Conservation (phyloP, 2,113 vertebrate genomes). For the Erpornis zantholeuca region DNA sequence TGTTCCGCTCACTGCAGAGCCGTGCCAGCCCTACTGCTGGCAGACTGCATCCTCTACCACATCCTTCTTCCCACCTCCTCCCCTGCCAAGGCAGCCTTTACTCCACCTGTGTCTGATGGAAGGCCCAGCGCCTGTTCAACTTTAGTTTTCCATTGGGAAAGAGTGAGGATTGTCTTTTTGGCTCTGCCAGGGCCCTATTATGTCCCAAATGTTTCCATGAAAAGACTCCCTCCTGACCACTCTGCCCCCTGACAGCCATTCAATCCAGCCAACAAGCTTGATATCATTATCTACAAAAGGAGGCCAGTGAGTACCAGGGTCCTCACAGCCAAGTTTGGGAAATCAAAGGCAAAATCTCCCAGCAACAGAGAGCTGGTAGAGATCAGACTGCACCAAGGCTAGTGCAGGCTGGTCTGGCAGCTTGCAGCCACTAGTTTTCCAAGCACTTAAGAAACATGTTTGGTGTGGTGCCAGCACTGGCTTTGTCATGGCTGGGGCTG, state of each 20-base stretch:
- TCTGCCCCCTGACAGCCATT: slow-evolving; percentile 42
- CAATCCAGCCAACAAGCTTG: slow-evolving; percentile 55
- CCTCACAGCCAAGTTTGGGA: slow-evolving; percentile 42
- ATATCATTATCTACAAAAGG: slow-evolving; percentile 65
- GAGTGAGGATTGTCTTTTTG: not conserved
- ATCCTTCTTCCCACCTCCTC: not conserved
- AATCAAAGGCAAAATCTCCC: slow-evolving; percentile 56
- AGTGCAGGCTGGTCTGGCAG: not conserved
- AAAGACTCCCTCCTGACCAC: slow-evolving; percentile 34
- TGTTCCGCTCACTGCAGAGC: not conserved
- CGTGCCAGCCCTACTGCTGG: not conserved
- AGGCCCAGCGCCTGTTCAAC: not conserved
- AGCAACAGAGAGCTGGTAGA: slow-evolving; percentile 19
- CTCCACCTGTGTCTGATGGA: accelerated
- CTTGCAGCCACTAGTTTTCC: not conserved
- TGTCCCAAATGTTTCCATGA: slow-evolving; percentile 54
- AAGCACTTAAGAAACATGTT: not conserved
- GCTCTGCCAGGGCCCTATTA: slow-evolving; percentile 49
- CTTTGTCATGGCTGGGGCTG: not conserved
- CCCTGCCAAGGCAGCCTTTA: not conserved
- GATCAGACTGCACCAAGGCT: not conserved
- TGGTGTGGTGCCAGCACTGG: not conserved
- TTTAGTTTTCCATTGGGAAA: slow-evolving; percentile 12
- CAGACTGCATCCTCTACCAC: not conserved
- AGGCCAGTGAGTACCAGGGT: not conserved